Percentiles rank a stretch among this genome's conserved stretches.
Evolutionary conservation across 2,888 invertebrate genomes (phyloP).

Genomic region (Drosophila acutilabella): DNA sequence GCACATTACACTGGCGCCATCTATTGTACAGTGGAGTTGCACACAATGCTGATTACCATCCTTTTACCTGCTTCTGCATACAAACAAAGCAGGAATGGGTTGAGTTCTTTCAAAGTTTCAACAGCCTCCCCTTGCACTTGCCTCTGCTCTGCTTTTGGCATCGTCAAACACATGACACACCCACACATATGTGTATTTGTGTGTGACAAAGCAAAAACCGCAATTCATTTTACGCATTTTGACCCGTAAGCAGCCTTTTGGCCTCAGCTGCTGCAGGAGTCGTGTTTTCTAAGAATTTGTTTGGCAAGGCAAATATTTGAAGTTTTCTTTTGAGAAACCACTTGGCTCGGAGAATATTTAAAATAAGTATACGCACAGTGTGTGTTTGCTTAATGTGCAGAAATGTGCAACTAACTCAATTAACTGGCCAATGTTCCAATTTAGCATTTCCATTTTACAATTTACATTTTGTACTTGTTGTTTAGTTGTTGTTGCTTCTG

Average conservation of each 20-base stretch:
- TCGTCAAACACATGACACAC: background rate
- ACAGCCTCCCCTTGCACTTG: background rate
- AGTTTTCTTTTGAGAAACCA: background rate
- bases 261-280: constrained; percentile 10
- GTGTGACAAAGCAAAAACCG: constrained; percentile 27
- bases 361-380: constrained; percentile 25
- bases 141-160: background rate
- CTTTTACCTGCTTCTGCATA: background rate
- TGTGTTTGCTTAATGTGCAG: background rate
- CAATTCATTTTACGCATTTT: constrained; percentile 4
- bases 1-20: background rate
- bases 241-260: constrained; percentile 4
- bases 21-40: background rate
- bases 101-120: too few species aligned
- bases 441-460: constrained; percentile 41
- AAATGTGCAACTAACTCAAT: constrained; percentile 10
- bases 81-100: background rate
- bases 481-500: background rate
- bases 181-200: background rate
- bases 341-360: background rate
- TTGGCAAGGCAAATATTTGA: constrained; percentile 9
- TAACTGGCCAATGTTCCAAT: constrained; percentile 22
- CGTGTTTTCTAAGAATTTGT: background rate
- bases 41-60: background rate
- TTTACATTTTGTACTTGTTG: constrained; percentile 38